These are phyloP conservation scores for Lagenorhynchus albirostris DNA, from an alignment of 2,113 vertebrate species.

Conservation along the genomic window DNA sequence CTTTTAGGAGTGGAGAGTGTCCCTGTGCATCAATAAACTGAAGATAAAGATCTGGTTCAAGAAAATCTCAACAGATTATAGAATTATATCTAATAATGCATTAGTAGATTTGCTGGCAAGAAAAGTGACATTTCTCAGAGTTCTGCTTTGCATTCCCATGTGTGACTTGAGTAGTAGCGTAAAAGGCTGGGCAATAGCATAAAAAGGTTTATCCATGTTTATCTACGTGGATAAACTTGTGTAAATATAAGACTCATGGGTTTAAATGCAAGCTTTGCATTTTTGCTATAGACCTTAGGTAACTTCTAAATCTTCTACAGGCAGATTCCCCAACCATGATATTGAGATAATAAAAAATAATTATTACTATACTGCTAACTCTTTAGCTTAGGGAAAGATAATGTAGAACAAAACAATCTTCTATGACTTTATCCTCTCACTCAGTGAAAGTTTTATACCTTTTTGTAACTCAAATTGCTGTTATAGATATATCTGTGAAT, in stretches of 20 bases:
- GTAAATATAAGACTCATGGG: neutral
- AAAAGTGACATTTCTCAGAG: neutral
- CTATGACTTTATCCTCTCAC: neutral
- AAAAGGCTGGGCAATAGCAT: no score
- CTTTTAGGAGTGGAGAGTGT: neutral
- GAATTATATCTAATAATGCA: neutral
- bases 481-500: neutral
- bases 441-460: neutral
- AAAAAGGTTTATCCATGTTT: no score
- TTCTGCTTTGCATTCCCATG: neutral
- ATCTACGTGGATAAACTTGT: neutral
- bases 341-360: neutral
- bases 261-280: neutral
- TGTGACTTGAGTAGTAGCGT: neutral
- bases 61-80: neutral
- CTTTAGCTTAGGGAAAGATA: neutral
- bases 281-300: neutral
- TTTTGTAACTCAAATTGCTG: neutral
- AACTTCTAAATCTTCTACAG: neutral
- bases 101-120: neutral
- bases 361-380: neutral
- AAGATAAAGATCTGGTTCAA: neutral
- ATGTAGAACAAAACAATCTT: neutral
- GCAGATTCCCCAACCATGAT: neutral
- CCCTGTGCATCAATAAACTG: neutral